Base-by-base conservation (phyloP, 2,797 vertebrate genomes). In the Squalus acanthias region DNA sequence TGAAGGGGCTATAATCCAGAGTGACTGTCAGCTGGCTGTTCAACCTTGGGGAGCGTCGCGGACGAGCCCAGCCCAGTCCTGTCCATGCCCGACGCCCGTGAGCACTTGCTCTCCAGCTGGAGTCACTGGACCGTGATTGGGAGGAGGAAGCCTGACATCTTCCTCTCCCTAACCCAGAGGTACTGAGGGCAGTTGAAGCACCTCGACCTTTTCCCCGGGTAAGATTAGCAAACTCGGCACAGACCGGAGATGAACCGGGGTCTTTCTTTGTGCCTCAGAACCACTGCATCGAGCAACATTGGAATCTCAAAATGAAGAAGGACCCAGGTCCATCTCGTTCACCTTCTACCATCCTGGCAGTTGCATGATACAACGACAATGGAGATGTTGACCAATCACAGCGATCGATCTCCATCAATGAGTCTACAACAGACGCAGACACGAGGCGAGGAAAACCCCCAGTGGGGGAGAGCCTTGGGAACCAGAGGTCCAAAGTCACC, bases 291-390 rank as follows among this genome's bases (percentile, higher is more conserved):
- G 9, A 50, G 39, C 5, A 85, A 46, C 39, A 17, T n/a, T n/a
- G 12, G n/a, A 0, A 1, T 39, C 3, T n/a, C 13, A 13, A 2
- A n/a, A n/a, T 15, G 0, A 1, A n/a, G 4, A 79, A 33, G 39
- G 10, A n/a, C 29, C 72, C 12, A 9, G 74, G 33, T 79, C 33
- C 74, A 85, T 17, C n/a, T n/a, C 20, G 39, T 85, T 85, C 3
- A 22, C 15, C 5, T 39, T 85, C 39, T 7, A 17, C 39, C 17
- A 46, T 24, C 20, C 20, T 17, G 22, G 33, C 1, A 8, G 1
- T 92, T 9, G 10, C 88, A 65, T 33, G 1, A 3, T 39, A 9
- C 29, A 65, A 15, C 9, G 17, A 7, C 10, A 89, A 60, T 65
- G 89, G 15, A 12, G 39, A 39, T n/a, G 17, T 67, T 22, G 91